Evolutionary conservation across 2,113 vertebrate genomes (phyloP).

Genomic region (Pterophyllum scalare): DNA sequence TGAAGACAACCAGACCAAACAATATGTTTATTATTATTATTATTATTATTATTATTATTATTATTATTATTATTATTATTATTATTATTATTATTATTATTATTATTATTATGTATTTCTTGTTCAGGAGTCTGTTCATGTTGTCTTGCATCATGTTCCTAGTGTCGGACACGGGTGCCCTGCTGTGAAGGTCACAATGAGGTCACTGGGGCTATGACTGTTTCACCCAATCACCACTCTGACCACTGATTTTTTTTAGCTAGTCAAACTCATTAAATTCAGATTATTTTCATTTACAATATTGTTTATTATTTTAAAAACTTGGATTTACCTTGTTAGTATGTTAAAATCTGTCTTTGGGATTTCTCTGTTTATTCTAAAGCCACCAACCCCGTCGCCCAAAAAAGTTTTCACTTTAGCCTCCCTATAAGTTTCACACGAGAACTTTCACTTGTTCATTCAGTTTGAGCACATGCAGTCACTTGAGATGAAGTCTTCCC

Average conservation of each 20-base stretch:
- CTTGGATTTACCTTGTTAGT: constrained; percentile 1
- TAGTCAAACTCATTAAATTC: not conserved
- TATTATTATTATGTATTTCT: constrained; percentile 47
- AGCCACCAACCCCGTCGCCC: fast-evolving
- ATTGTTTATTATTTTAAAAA: not conserved
- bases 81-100: not conserved
- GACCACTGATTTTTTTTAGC: constrained; percentile 11
- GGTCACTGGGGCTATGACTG: constrained; percentile 81
- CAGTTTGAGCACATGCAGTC: constrained; percentile 27
- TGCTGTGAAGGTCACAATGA: constrained; percentile 81
- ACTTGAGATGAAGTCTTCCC: constrained; percentile 59
- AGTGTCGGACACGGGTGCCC: constrained; percentile 81
- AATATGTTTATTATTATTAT: too few species aligned
- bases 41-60: constrained; percentile 2
- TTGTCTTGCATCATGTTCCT: constrained; percentile 74
- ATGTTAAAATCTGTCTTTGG: constrained; percentile 7
- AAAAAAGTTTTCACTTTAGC: constrained; percentile 5
- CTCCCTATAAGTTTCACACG: constrained; percentile 30
- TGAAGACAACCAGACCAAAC: not conserved
- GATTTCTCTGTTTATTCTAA: not conserved
- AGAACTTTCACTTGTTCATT: constrained; percentile 40
- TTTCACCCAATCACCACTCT: constrained; percentile 49
- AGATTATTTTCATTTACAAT: not conserved
- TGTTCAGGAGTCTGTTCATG: constrained; percentile 67
- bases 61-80: constrained; percentile 7